A percentile compares a stretch with the other conserved stretches of the same genome.
Conservation (phyloP, 2,888 invertebrate species). For the Steromphala cineraria region DNA sequence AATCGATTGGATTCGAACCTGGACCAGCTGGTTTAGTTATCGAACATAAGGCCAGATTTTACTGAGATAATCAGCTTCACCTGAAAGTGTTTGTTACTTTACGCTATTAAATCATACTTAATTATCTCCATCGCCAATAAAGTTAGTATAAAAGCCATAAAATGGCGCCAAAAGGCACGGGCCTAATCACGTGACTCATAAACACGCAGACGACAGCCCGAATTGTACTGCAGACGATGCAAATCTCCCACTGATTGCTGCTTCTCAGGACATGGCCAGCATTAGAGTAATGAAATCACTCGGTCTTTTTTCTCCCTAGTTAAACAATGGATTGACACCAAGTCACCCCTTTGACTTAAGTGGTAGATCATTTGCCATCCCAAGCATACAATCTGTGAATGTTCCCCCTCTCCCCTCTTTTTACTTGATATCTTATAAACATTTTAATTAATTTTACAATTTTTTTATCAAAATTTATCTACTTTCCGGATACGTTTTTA, state of each 20-base stretch:
- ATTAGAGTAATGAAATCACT: slow-evolving; percentile 1
- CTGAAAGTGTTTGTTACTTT: background rate
- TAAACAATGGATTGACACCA: no score
- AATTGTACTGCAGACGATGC: background rate
- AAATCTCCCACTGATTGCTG: background rate
- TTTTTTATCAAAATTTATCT: no score
- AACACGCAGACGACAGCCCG: background rate
- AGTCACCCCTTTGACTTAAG: no score
- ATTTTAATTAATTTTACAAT: no score
- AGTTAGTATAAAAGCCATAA: background rate
- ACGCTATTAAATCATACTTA: background rate
- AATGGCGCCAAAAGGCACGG: background rate
- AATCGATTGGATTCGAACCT: background rate
- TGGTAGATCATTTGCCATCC: no score
- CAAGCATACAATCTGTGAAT: no score
- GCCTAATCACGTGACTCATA: background rate
- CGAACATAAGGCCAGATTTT: background rate
- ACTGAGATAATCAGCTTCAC: background rate
- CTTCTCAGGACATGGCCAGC: background rate
- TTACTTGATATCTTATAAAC: no score
- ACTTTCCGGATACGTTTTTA: no score
- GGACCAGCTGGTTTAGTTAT: background rate
- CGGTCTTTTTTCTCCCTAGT: background rate
- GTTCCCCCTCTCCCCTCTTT: no score
- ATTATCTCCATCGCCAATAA: background rate